Evolutionary conservation across 2,797 vertebrate genomes (phyloP), one percentile per base, ranked within the genome.

Genomic region (Tokudaia muenninki): DNA sequence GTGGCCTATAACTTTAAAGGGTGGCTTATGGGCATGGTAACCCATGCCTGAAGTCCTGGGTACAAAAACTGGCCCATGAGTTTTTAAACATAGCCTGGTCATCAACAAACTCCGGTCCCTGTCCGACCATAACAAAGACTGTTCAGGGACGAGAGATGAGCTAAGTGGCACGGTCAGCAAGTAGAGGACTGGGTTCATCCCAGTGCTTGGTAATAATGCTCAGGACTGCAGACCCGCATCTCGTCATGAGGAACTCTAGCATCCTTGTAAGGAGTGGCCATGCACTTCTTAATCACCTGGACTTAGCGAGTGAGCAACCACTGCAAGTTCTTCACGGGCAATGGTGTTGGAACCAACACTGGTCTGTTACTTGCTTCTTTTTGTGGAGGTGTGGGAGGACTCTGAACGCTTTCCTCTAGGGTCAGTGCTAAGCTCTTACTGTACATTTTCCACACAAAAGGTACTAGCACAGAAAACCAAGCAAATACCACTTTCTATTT

Each of bases 401-500:
- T 82, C 3, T 93, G 57, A 55, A 81, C 59, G 74, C 26, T 57
- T 59, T 78, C 65, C 24, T 96, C 24, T 94, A 92, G 47, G 94
- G 78, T n/a, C 63, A 19, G 65, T 79, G 34, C 34, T 96, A 89
- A 90, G 65, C 34, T 78, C 86, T 86, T 79, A 91, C 0, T 83
- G 55, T 88, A 89, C 75, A 83, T 82, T 61, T 94, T 91, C 67
- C 19, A 84, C 19, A 94, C 80, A 75, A 88, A 84, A 90, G 22
- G 22, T 78, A 79, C 59, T 96, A 94, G 52, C 87, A 94, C 47
- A 94, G 65, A 94, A 97, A 94, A 63, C 61, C 16, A 77, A 94
- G 93, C 26, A 57, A 77, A 87, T 4, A 61, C 81, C 47, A 77
- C 26, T 84, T 97, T 65, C 87, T 26, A 74, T n/a, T 94, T 91